Percentiles rank a stretch among this genome's conserved stretches.
Conservation (phyloP, 2,113 vertebrate genomes). For the Pedionomus torquatus region DNA sequence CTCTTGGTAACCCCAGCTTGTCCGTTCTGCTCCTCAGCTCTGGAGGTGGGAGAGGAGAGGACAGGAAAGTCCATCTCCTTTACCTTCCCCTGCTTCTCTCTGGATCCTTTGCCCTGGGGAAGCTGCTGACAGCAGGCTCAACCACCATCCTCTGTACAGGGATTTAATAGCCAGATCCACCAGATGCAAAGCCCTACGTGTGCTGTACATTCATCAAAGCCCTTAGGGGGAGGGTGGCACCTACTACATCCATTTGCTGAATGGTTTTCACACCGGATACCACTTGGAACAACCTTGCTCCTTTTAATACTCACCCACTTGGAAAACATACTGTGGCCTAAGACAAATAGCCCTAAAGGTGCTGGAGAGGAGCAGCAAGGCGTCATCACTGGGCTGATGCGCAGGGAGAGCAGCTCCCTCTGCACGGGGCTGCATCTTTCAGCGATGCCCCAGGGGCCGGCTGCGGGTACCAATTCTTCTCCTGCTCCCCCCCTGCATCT, state of each 20-base stretch:
- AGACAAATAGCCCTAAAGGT: not conserved
- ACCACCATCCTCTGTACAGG: rapidly evolving
- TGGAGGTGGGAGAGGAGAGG: not conserved
- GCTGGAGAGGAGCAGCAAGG: not conserved
- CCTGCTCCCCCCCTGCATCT: not conserved
- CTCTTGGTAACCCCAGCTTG: not conserved
- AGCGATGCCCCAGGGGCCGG: not conserved
- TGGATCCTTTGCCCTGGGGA: not conserved
- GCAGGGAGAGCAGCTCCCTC: not conserved
- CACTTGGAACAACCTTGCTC: not conserved
- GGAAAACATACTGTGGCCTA: not conserved
- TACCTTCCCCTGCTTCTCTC: not conserved
- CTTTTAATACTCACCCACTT: not conserved
- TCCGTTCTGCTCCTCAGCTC: not conserved
- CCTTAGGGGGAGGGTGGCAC: not conserved
- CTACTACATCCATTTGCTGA: not conserved
- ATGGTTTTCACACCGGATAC: not conserved
- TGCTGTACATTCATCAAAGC: not conserved
- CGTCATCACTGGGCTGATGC: not conserved
- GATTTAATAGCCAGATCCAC: not conserved
- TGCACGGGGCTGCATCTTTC: not conserved
- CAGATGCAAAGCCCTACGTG: rapidly evolving
- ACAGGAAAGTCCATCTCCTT: not conserved
- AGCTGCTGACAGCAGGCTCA: not conserved
- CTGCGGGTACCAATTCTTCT: rapidly evolving